Percentiles rank a stretch among this genome's conserved stretches.
Evolutionary conservation across 2,797 vertebrate species (phyloP).

Genomic region (Columba guinea): DNA sequence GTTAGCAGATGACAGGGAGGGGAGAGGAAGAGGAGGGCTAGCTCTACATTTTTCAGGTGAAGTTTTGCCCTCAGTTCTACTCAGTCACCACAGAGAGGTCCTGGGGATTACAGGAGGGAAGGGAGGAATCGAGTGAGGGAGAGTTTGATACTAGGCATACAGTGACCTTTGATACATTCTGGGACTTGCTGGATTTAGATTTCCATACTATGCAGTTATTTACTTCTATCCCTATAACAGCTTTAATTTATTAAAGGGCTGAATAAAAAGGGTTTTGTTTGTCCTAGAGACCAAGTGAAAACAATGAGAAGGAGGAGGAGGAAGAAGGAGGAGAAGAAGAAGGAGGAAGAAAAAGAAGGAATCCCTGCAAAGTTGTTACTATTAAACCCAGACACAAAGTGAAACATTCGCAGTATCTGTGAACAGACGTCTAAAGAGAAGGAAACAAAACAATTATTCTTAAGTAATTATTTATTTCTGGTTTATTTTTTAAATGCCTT

Average conservation of each 20-base stretch:
- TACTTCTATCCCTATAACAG: background rate
- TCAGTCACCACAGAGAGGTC: background rate
- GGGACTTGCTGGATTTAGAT: background rate
- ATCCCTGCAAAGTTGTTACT: background rate
- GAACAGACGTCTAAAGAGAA: slow-evolving; percentile 12
- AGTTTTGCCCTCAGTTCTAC: background rate
- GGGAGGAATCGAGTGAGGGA: background rate
- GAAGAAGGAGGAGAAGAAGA: no score
- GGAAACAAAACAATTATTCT: slow-evolving; percentile 26
- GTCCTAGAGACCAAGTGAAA: slow-evolving; percentile 45
- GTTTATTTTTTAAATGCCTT: background rate
- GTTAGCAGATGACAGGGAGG: slow-evolving; percentile 9
- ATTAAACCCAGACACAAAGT: slow-evolving; percentile 7
- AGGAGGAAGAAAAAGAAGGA: background rate
- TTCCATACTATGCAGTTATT: background rate
- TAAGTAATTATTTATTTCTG: background rate
- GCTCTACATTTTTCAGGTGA: background rate
- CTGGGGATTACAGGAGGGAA: background rate
- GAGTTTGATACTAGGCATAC: background rate
- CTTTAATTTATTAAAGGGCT: slow-evolving; percentile 29
- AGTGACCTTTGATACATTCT: background rate
- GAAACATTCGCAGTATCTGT: background rate
- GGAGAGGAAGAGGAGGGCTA: background rate
- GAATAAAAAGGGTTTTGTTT: background rate
- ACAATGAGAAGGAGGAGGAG: background rate